Conservation (phyloP, 1,140 invertebrate species). For the Drosophila busckii region DNA sequence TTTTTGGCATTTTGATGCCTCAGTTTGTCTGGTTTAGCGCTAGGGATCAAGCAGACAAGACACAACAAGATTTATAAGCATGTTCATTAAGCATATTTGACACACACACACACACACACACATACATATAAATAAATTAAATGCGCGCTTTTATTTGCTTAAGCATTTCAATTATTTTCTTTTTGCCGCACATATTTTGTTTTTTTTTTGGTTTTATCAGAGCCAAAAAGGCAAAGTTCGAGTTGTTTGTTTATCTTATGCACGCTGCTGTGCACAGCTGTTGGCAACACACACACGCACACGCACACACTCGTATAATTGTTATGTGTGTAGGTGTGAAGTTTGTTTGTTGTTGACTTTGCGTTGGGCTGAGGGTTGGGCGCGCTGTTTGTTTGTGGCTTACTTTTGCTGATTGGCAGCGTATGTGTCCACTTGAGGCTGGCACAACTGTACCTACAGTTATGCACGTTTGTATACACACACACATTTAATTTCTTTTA, state of each 20-base stretch:
- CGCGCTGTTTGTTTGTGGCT: constrained; percentile 39
- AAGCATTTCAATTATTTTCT: too few species aligned
- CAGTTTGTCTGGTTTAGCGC: too few species aligned
- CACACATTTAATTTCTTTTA: constrained; percentile 15
- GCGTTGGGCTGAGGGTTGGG: constrained; percentile 15
- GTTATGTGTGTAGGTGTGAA: constrained; percentile 41
- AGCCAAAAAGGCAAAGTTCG: constrained; percentile 39
- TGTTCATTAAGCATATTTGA: constrained; percentile 47
- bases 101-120: constrained; percentile 18
- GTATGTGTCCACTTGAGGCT: constrained; percentile 32
- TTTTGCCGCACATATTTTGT: constrained; percentile 3
- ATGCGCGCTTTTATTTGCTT: constrained; percentile 44
- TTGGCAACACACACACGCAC: constrained; percentile 5
- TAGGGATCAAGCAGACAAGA: constrained; percentile 54
- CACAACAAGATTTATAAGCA: constrained; percentile 60
- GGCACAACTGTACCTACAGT: neutral
- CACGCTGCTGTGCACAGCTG: constrained; percentile 23
- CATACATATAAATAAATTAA: constrained; percentile 22
- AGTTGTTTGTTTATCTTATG: constrained; percentile 46
- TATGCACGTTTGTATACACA: constrained; percentile 19
- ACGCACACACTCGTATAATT: constrained; percentile 1
- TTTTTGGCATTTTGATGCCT: constrained; percentile 48
- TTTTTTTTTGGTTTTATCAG: constrained; percentile 29
- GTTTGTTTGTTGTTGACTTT: constrained; percentile 36
- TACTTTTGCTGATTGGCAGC: constrained; percentile 66